Evolutionary conservation across 2,888 invertebrate species (phyloP).

Genomic region (Caenorhabditis afra): DNA sequence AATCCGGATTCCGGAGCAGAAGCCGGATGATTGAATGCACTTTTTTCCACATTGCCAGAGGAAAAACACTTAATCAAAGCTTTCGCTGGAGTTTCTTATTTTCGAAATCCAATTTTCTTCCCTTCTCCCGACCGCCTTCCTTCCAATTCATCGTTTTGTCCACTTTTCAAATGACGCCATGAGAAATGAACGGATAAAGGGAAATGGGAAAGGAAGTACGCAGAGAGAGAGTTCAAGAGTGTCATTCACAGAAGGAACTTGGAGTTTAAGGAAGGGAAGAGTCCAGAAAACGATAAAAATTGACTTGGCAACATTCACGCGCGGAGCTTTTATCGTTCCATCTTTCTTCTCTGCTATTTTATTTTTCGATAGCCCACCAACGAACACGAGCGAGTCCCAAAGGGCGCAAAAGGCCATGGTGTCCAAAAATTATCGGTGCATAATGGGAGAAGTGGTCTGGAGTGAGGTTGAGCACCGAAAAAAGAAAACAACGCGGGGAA

Average conservation of each 20-base stretch:
- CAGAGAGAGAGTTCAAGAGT: conserved; percentile 4
- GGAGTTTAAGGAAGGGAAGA: neutral
- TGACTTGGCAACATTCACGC: conserved; percentile 29
- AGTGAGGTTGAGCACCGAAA: neutral
- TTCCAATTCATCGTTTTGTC: neutral
- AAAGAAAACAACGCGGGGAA: neutral
- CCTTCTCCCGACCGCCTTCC: too few relatives aligned
- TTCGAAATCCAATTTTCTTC: too few relatives aligned
- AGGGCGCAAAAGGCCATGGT: conserved; percentile 1
- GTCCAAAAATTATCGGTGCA: conserved; percentile 1
- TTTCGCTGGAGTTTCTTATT: too few relatives aligned
- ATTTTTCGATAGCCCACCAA: neutral
- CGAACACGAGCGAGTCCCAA: conserved; percentile 20
- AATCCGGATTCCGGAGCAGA: too few relatives aligned
- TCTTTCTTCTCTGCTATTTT: conserved; percentile 1
- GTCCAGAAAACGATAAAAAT: conserved; percentile 18
- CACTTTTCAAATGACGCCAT: neutral
- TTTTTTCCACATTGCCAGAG: too few relatives aligned
- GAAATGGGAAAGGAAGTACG: neutral
- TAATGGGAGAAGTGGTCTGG: neutral
- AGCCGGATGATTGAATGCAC: too few relatives aligned
- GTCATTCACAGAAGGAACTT: conserved; percentile 7
- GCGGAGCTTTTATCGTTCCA: conserved; percentile 30
- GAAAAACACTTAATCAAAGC: too few relatives aligned
- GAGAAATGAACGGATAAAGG: neutral